Evolutionary conservation across 2,797 vertebrate genomes (phyloP).

Genomic region (Myotis planiceps): DNA sequence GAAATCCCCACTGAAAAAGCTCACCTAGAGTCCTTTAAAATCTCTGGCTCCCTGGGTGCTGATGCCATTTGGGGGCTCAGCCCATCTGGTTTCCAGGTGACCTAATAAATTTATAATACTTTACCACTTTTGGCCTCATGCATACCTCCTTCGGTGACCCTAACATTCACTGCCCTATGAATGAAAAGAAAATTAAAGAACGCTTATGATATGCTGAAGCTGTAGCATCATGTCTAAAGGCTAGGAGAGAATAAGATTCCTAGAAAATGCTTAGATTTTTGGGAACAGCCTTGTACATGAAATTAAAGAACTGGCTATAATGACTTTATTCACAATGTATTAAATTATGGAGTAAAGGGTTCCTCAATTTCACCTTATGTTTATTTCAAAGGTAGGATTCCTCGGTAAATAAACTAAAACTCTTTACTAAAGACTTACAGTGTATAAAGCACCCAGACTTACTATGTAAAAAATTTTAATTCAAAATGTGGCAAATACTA

Average conservation of each 20-base stretch:
- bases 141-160: too few relatives aligned
- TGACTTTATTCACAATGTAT: neutral
- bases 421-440: neutral
- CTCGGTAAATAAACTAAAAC: neutral
- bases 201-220: neutral
- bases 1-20: too few relatives aligned
- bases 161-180: neutral
- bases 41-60: too few relatives aligned
- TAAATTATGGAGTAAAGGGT: neutral
- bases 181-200: neutral
- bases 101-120: too few relatives aligned
- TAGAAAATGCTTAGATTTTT: neutral
- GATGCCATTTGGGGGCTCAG: too few relatives aligned
- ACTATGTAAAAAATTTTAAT: neutral
- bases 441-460: neutral
- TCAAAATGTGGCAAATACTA: neutral
- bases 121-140: too few relatives aligned
- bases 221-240: neutral
- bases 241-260: neutral
- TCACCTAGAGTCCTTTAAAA: too few relatives aligned
- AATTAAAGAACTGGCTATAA: neutral
- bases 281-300: neutral
- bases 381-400: neutral
- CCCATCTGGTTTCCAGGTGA: too few relatives aligned
- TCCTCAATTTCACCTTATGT: neutral